Evolutionary conservation across 2,113 vertebrate species (phyloP).

Genomic region (Ptychochromis oligacanthus): DNA sequence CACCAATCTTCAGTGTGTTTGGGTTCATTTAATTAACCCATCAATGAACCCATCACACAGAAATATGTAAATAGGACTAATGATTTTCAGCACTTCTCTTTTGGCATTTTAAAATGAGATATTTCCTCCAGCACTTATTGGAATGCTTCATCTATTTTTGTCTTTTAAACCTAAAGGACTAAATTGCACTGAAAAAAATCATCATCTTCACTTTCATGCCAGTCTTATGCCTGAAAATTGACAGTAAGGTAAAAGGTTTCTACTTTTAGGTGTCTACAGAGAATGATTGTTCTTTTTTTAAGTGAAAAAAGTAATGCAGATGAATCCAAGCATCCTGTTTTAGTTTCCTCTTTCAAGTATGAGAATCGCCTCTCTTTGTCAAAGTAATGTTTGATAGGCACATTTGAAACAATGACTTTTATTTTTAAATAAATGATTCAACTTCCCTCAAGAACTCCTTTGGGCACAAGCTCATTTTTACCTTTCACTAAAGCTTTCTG

Average conservation of each 20-base stretch:
- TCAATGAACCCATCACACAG: background rate
- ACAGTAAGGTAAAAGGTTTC: conserved; percentile 61
- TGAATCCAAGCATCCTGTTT: conserved; percentile 56
- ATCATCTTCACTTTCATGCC: conserved; percentile 30
- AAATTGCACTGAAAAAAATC: conserved; percentile 62
- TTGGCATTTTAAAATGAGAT: conserved; percentile 18
- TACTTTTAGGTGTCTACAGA: conserved; percentile 53
- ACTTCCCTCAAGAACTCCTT: conserved; percentile 54
- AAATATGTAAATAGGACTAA: conserved; percentile 51
- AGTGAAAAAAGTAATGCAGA: conserved; percentile 44
- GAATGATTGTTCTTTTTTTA: conserved; percentile 38
- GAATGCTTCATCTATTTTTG: conserved; percentile 49
- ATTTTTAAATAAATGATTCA: conserved; percentile 75
- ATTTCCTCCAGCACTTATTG: conserved; percentile 71
- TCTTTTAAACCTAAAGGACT: conserved; percentile 51
- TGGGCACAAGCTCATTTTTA: conserved; percentile 43
- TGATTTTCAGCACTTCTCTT: conserved; percentile 11
- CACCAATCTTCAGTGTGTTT: conserved; percentile 92
- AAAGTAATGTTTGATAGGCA: conserved; percentile 59
- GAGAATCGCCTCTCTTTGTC: conserved; percentile 59
- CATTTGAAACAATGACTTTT: conserved; percentile 54
- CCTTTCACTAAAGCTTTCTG: conserved; percentile 8
- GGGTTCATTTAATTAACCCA: conserved; percentile 86
- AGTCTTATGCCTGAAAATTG: conserved; percentile 42
- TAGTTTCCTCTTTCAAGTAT: conserved; percentile 55